A percentile compares a stretch with the other conserved stretches of the same genome.
Conservation (phyloP, 53 echinoderm and acorn worm genomes). For the Astropecten irregularis region DNA sequence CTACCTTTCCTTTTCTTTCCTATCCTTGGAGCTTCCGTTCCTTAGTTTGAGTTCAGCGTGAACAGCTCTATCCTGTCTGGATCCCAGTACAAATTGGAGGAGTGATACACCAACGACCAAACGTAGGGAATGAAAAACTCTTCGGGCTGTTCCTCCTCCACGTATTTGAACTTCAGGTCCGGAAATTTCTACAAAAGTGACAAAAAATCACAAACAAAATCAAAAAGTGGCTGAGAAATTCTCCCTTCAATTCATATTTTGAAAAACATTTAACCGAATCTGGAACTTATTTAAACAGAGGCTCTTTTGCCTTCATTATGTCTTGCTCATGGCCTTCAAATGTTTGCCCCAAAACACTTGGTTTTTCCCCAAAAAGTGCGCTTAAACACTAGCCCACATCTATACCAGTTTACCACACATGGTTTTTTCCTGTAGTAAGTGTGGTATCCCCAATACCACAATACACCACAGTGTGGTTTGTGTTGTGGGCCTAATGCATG, state of each 20-base stretch:
- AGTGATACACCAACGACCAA: constrained; percentile 96
- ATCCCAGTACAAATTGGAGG: constrained; percentile 97
- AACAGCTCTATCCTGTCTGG: constrained; percentile 97
- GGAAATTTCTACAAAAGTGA: constrained; percentile 91
- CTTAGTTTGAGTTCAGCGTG: constrained; percentile 63
- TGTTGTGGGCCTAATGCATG: too few relatives aligned
- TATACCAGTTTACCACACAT: too few relatives aligned
- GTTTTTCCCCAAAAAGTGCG: too few relatives aligned
- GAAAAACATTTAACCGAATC: background rate
- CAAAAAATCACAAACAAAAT: background rate
- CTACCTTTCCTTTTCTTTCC: constrained; percentile 20
- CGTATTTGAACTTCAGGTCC: constrained; percentile 98
- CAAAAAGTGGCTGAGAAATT: background rate
- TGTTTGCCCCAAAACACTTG: too few relatives aligned
- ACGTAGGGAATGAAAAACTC: constrained; percentile 99
- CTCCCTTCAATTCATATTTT: too few relatives aligned
- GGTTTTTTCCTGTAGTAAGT: too few relatives aligned
- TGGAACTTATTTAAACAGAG: too few relatives aligned
- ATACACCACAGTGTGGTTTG: too few relatives aligned
- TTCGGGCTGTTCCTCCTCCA: constrained; percentile 97
- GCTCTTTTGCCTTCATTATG: too few relatives aligned
- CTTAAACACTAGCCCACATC: too few relatives aligned
- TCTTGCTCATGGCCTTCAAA: too few relatives aligned
- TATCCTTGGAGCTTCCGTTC: background rate
- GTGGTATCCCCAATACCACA: too few relatives aligned